A percentile compares a stretch with the other conserved stretches of the same genome.
Conservation (phyloP, 2,888 invertebrate species). For the Epistrophella euchroma region DNA sequence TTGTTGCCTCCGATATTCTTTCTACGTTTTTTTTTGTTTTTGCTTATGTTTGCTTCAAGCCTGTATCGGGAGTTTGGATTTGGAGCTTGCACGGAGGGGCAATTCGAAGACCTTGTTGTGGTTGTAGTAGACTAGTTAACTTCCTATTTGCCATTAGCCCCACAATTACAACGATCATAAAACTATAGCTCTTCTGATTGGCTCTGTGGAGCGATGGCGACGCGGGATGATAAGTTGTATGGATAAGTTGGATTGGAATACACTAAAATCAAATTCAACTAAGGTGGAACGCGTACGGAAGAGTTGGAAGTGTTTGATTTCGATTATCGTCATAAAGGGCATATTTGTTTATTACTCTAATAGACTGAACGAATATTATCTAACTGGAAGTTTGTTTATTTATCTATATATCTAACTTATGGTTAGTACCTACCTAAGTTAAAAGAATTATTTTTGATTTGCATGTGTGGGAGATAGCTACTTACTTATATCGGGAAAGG, state of each 20-base stretch:
- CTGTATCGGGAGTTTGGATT: background rate
- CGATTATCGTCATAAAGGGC: background rate
- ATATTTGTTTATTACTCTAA: background rate
- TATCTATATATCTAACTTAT: no score
- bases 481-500: no score
- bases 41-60: background rate
- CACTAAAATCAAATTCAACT: background rate
- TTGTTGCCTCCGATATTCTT: background rate
- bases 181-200: constrained; percentile 15
- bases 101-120: background rate
- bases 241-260: background rate
- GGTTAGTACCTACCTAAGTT: no score
- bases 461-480: no score
- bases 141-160: constrained; percentile 12
- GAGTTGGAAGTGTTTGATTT: background rate
- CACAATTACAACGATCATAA: background rate
- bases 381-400: background rate
- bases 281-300: background rate
- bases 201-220: background rate
- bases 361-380: background rate
- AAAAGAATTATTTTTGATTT: no score
- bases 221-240: constrained; percentile 8
- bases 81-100: constrained; percentile 1
- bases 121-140: constrained; percentile 9
- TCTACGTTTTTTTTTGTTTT: background rate